A percentile compares a stretch with the other conserved stretches of the same genome.
phyloP scores from a whole-genome alignment of 1,140 invertebrate species.

The Drosophila pallidifrons region DNA sequence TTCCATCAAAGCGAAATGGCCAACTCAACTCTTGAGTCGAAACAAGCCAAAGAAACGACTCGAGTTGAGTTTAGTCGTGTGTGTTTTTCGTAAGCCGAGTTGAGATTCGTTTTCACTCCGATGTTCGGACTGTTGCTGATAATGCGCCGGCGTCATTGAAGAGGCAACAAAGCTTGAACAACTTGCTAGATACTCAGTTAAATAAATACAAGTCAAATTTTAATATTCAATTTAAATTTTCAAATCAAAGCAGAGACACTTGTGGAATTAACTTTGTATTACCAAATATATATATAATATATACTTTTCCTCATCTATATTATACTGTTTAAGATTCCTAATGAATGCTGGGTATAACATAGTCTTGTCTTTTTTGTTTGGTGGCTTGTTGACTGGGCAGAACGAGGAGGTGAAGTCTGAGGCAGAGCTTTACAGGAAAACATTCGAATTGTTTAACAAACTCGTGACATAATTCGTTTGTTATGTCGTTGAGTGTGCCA shows the following conservation, averaged over 20 bases:
- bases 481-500: slow-evolving; percentile 45
- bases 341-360: slow-evolving; percentile 8
- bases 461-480: slow-evolving; percentile 67
- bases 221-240: no score
- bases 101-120: slow-evolving; percentile 30
- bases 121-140: background rate
- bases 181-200: slow-evolving; percentile 15
- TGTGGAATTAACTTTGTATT: no score
- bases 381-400: slow-evolving; percentile 30
- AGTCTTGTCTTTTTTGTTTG: slow-evolving; percentile 7
- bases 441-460: slow-evolving; percentile 63
- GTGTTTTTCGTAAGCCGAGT: background rate
- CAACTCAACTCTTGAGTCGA: slow-evolving; percentile 22
- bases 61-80: slow-evolving; percentile 18
- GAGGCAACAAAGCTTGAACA: background rate
- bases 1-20: background rate
- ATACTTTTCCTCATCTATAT: no score
- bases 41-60: slow-evolving; percentile 8
- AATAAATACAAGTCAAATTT: background rate
- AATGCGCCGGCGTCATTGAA: slow-evolving; percentile 71
- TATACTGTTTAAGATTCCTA: background rate
- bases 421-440: slow-evolving; percentile 39
- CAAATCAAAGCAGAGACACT: no score
- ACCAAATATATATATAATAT: no score
- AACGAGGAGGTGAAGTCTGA: background rate